phyloP scores from a whole-genome alignment of 2,113 vertebrate species.

The human (Homo sapiens) region DNA sequence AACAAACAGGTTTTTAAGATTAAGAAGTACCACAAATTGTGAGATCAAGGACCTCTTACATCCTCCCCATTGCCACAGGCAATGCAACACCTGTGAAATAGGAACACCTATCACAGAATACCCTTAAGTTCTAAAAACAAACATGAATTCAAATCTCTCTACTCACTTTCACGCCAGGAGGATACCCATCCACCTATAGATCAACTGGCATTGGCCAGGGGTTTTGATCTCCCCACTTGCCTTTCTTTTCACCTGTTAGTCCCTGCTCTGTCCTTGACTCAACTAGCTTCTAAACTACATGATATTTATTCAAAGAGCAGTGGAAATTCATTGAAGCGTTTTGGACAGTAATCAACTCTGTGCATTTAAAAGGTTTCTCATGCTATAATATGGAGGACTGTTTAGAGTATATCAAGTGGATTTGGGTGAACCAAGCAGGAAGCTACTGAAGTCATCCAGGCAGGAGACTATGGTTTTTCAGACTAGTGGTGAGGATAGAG shows the following conservation, averaged over 20 bases:
- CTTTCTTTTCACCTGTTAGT: background rate
- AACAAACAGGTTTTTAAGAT: background rate
- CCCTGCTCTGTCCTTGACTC: background rate
- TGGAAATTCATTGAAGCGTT: background rate
- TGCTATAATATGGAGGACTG: background rate
- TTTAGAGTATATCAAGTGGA: background rate
- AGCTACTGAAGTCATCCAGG: background rate
- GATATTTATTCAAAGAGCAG: background rate
- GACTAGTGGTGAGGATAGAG: background rate
- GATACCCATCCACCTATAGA: no score
- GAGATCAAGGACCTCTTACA: background rate
- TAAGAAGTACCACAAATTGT: background rate
- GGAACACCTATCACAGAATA: background rate
- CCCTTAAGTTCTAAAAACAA: background rate
- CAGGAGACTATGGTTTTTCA: background rate
- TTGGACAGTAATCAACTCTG: background rate
- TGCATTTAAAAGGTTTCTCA: background rate
- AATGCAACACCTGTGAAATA: background rate
- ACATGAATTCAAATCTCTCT: background rate
- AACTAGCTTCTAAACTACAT: background rate
- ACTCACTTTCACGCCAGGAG: background rate
- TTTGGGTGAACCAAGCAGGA: background rate
- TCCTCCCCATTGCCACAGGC: no score
- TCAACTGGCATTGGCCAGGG: background rate
- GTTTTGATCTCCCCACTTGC: background rate